phyloP scores from a whole-genome alignment of 1,140 invertebrate species.

The Coptotermes formosanus region DNA sequence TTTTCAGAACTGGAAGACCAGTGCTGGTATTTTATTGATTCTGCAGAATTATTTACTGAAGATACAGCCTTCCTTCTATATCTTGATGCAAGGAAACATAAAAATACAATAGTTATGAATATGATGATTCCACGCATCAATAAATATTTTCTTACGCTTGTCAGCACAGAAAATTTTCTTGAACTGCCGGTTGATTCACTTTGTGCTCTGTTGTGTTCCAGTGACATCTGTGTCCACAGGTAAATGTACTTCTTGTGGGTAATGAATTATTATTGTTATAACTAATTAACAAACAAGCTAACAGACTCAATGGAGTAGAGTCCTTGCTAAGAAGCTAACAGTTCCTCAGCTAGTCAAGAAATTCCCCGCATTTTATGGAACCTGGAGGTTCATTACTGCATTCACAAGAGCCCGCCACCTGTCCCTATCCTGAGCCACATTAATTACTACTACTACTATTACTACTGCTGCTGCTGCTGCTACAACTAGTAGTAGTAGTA shows the following conservation, averaged over 20 bases:
- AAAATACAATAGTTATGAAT: conserved; percentile 60
- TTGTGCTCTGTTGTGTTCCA: conserved; percentile 60
- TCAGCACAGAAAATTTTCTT: conserved; percentile 67
- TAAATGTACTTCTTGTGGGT: conserved; percentile 43
- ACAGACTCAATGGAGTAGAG: too few species aligned
- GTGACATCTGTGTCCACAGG: conserved; percentile 70
- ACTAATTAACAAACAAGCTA: too few species aligned
- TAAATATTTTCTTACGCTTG: conserved; percentile 68
- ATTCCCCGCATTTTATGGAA: too few species aligned
- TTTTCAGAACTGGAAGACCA: conserved; percentile 62
- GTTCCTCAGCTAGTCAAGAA: too few species aligned
- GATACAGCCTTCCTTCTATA: conserved; percentile 68
- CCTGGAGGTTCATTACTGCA: too few species aligned
- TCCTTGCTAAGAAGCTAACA: too few species aligned
- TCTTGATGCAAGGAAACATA: conserved; percentile 55
- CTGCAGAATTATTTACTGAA: conserved; percentile 64
- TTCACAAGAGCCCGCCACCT: too few species aligned
- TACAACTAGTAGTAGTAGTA: too few species aligned
- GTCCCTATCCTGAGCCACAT: too few species aligned
- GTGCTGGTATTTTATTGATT: conserved; percentile 69
- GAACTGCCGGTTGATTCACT: conserved; percentile 61
- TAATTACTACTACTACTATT: too few species aligned
- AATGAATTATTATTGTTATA: too few species aligned
- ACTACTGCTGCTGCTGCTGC: too few species aligned
- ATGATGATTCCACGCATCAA: conserved; percentile 70